Evolutionary conservation across 2,797 vertebrate species (phyloP), one percentile per base, ranked within the genome.

Genomic region (Anguilla marmorata): DNA sequence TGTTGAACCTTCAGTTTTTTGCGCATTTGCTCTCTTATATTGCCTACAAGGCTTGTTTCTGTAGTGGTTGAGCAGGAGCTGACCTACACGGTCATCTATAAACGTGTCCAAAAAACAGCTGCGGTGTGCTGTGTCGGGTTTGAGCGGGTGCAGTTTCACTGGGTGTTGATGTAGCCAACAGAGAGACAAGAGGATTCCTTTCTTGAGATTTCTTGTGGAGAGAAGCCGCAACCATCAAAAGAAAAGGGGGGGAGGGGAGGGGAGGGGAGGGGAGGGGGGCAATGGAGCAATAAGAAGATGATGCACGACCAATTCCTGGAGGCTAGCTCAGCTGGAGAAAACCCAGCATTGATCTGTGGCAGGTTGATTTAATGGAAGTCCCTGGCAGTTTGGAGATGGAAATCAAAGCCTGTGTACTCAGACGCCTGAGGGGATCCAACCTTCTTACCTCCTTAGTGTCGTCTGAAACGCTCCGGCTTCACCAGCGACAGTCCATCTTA

Each of bases 401-500:
- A 86, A 66, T 66, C 85, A 69, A 56, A 45, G 60, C 33, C 85
- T 69, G 85, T 69, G 60, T 24, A 45, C 41, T 69, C 60, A 3
- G 7, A 45, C 30, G 54, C 60, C 84, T 88, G 83, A 72, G 86
- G 72, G 83, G 54, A 86, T 66, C 74, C 87, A 69, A 52, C 86
- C 82, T 84, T 86, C 85, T 88, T 86, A 87, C 89, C 90, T 93
- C 87, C 69, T 90, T 88, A 91, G 89, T 92, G 91, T 88, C 87
- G 87, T 90, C 89, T 87, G 87, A 92, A 90, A 19, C 89, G 86
- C 87, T 89, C 14, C 79, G 86, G 63, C 90, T 90, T 87, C 89
- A 66, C 30, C 89, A 86, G 86, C 8, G 37, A 89, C 56, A 41
- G 56, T 45, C 87, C 76, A 45, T 84, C 33, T 83, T 9, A 0